Base-by-base conservation (phyloP, 1,140 invertebrate genomes). In the Conopomorpha cramerella region DNA sequence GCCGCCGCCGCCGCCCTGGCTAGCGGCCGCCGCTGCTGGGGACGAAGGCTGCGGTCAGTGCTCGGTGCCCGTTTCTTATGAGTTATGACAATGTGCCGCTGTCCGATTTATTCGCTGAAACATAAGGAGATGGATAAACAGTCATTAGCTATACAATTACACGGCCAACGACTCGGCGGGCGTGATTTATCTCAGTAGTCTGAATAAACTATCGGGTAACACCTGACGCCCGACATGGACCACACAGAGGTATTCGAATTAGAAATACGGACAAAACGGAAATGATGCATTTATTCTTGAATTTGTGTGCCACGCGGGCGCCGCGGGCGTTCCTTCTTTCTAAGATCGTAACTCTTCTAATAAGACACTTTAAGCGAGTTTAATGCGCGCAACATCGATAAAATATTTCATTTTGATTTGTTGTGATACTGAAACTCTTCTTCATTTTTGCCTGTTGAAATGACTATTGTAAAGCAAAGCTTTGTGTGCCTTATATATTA, bases 221-320 rank as follows among this genome's bases (percentile, higher is more conserved):
- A 38, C 37, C 38, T 44, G 37, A 38, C 42, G 29, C 44, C 43
- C 36, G 39, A 46, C 43, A 42, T 31, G 49, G 66, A 67, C 63
- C 66, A 63, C 66, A 71, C 66, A 63, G 56, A 45, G 41, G 36
- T 43, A 45, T 55, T 52, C 44, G 46, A 65, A 65, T 71, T 60
- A 59, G 51, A 58, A 65, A 67, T 40, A 54, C 51, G 36, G 43
- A 50, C 47, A 53, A 56, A 64, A 60, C 58, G 58, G 62, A 70
- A 70, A 70, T 49, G 55, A 55, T 55, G 52, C 58, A 64, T 70
- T 61, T 63, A 62, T 70, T 61, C 49, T 48, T 45, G 45, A 43
- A 51, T 56, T 55, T 51, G 49, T 47, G 46, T 39, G 39, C 25
- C 48, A 26, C 47, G 34, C 38, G 34, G 34, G 46, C 66, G 51